Conservation (phyloP, 2,797 vertebrate species). For the Dicrostonyx torquatus region DNA sequence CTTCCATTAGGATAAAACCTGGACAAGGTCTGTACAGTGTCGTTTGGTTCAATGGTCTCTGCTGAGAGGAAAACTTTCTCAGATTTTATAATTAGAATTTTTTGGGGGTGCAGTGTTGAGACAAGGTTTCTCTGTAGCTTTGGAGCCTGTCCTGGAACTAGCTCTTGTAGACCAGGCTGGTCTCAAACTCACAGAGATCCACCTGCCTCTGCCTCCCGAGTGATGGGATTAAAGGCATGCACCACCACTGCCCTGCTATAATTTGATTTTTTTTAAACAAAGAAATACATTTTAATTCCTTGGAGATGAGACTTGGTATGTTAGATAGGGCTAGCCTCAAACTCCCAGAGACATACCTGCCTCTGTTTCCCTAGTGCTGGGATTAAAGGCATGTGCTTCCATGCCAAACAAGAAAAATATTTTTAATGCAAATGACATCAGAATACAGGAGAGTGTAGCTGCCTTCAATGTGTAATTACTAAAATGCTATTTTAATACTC, state of each 20-base stretch:
- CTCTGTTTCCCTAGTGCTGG: background rate
- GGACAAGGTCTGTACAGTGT: fast-evolving
- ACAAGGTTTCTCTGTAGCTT: no score
- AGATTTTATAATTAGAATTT: constrained; percentile 4
- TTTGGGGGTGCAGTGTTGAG: no score
- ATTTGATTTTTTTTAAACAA: constrained; percentile 11
- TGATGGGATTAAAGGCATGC: no score
- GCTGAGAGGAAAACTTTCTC: background rate
- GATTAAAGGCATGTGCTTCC: background rate
- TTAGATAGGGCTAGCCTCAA: background rate
- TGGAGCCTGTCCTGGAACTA: no score
- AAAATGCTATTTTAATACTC: constrained; percentile 74
- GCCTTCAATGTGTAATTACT: background rate
- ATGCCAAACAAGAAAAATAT: background rate
- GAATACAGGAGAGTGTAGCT: background rate
- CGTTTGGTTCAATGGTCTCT: background rate
- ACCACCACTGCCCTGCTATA: background rate
- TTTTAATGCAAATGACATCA: background rate
- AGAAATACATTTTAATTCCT: background rate
- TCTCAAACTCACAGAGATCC: no score
- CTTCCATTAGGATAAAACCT: background rate
- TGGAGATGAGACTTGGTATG: background rate
- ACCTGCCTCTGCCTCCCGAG: no score
- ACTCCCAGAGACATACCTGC: background rate
- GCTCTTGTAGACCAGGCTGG: no score